Conservation (phyloP, 35 echinoderm and acorn worm species). For the Nesometra sesokonis region DNA sequence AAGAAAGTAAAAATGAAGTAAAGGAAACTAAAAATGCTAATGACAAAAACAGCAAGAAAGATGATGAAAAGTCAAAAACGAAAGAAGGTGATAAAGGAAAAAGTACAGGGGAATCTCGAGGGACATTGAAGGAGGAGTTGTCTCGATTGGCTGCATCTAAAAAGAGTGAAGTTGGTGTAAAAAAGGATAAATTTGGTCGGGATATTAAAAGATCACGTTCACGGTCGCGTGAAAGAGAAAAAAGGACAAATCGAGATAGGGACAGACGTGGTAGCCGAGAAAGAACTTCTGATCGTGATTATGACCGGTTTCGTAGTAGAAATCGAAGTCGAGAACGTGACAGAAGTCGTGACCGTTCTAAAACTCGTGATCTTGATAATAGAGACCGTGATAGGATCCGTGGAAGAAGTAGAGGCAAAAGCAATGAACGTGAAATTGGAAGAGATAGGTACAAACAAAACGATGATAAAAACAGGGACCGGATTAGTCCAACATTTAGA, state of each 20-base stretch:
- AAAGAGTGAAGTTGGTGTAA: not conserved
- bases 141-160: not conserved
- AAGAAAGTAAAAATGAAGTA: not conserved
- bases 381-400: not conserved
- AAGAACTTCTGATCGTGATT: not conserved
- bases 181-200: not conserved
- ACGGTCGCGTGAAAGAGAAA: not conserved
- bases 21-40: not conserved
- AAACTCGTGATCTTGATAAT: not conserved
- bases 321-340: slow-evolving; percentile 1
- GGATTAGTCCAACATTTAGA: not conserved
- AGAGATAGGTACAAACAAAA: slow-evolving; percentile 17
- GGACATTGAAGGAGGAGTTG: not conserved
- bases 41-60: not conserved
- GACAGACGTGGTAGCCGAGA: not conserved
- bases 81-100: not conserved
- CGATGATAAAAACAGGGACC: not conserved
- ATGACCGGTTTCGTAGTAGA: slow-evolving; percentile 1
- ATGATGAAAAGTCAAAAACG: not conserved
- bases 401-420: slow-evolving; percentile 14
- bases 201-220: not conserved
- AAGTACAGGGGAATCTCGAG: not conserved
- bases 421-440: not conserved
- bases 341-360: slow-evolving; percentile 11
- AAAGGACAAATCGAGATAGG: too few relatives aligned